Percentiles rank a stretch among this genome's conserved stretches.
These are phyloP conservation scores for Pyralis farinalis DNA, from an alignment of 2,888 invertebrate species.

Conservation along the genomic window DNA sequence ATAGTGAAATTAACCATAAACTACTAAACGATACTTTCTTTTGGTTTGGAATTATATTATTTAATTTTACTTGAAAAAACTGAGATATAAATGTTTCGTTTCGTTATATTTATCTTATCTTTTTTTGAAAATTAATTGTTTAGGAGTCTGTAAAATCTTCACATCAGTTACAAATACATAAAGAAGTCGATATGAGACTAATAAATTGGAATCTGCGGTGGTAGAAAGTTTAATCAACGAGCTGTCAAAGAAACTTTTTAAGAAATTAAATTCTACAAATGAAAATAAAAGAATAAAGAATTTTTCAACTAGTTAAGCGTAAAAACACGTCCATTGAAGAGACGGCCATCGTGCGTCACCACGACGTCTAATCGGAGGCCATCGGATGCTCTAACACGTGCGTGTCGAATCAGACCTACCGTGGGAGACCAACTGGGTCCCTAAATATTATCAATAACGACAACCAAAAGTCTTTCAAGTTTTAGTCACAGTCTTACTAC, in stretches of 20 bases:
- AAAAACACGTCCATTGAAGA: slow-evolving; percentile 72
- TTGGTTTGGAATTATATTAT: too few relatives aligned
- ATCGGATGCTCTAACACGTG: slow-evolving; percentile 76
- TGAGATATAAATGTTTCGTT: too few relatives aligned
- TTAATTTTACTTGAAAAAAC: too few relatives aligned
- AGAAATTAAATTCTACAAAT: neutral
- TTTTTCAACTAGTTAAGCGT: slow-evolving; percentile 50
- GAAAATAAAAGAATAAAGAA: slow-evolving; percentile 4
- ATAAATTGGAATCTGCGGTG: too few relatives aligned
- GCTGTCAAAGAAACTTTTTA: slow-evolving; percentile 14
- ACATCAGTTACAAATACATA: too few relatives aligned
- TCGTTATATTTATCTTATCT: too few relatives aligned
- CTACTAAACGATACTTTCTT: too few relatives aligned
- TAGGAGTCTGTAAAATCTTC: too few relatives aligned
- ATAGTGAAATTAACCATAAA: too few relatives aligned
- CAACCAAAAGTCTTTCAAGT: neutral
- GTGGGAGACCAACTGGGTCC: slow-evolving; percentile 61
- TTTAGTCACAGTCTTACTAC: neutral
- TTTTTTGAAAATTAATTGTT: too few relatives aligned
- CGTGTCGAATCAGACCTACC: slow-evolving; percentile 73
- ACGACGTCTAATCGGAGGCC: slow-evolving; percentile 54
- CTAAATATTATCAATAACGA: slow-evolving; percentile 16
- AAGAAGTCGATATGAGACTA: too few relatives aligned
- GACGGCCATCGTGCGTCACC: slow-evolving; percentile 54
- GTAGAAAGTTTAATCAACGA: slow-evolving; percentile 17